A percentile compares a stretch with the other conserved stretches of the same genome.
Conservation (phyloP, 2,113 vertebrate species). For the Gasterosteus aculeatus region DNA sequence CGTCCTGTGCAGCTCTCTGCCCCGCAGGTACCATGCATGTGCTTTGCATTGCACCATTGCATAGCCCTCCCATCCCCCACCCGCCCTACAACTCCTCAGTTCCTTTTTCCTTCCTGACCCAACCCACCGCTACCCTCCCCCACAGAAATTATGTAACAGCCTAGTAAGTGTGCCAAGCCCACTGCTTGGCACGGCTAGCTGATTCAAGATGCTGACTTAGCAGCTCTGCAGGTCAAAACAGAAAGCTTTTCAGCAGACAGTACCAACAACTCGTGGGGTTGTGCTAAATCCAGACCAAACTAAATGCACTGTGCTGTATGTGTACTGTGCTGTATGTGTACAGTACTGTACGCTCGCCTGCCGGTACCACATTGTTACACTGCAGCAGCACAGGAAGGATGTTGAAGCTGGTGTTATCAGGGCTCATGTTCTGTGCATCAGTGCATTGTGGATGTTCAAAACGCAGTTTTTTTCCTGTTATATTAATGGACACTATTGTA, state of each 20-base stretch:
- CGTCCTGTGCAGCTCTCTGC: conserved; percentile 24
- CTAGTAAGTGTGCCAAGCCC: conserved; percentile 11
- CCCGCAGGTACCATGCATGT: conserved; percentile 44
- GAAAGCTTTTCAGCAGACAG: conserved; percentile 25
- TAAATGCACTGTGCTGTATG: neutral
- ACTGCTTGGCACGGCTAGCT: conserved; percentile 25
- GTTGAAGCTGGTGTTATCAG: conserved; percentile 5
- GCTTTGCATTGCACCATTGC: conserved; percentile 54
- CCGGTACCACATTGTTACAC: neutral
- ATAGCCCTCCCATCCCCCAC: conserved; percentile 44
- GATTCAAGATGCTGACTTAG: conserved; percentile 57
- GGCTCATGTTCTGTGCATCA: neutral
- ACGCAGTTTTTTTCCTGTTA: neutral
- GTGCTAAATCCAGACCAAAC: neutral
- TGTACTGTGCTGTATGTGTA: neutral
- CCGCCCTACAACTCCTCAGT: neutral
- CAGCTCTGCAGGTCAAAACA: conserved; percentile 39
- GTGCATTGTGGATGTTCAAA: neutral
- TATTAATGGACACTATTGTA: neutral
- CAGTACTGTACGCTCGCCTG: neutral
- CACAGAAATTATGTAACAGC: conserved; percentile 57
- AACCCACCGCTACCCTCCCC: conserved; percentile 11
- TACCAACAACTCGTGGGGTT: conserved; percentile 20
- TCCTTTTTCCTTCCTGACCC: neutral
- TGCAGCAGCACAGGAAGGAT: conserved; percentile 1